phyloP scores from a whole-genome alignment of 2,113 vertebrate genomes.

The Pangasianodon hypophthalmus region DNA sequence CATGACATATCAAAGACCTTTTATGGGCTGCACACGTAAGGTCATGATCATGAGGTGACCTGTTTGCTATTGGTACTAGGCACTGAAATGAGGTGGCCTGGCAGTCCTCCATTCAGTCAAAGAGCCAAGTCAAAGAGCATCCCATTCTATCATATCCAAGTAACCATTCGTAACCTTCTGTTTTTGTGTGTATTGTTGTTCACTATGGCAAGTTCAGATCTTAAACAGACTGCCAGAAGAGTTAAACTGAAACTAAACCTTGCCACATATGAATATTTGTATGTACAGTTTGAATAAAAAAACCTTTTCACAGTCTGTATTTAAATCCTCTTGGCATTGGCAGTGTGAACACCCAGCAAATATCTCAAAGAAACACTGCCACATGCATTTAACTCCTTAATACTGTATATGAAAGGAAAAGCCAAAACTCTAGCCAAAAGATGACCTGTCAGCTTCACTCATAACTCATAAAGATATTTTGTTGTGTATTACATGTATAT shows the following conservation, averaged over 20 bases:
- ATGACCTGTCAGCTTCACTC: neutral
- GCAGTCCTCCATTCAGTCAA: neutral
- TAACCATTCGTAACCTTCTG: neutral
- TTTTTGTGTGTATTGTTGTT: neutral
- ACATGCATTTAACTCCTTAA: too few relatives aligned
- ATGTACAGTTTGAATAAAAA: neutral
- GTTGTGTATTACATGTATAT: neutral
- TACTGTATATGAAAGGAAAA: too few relatives aligned
- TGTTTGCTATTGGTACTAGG: neutral
- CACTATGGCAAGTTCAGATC: neutral
- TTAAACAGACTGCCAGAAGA: neutral
- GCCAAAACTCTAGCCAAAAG: too few relatives aligned
- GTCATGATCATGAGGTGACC: neutral
- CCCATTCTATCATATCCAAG: too few relatives aligned
- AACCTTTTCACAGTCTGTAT: neutral
- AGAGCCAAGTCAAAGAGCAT: neutral
- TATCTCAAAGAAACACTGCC: neutral
- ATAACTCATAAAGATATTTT: neutral
- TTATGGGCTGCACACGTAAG: neutral
- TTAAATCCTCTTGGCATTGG: neutral
- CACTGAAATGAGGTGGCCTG: neutral
- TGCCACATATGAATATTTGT: neutral
- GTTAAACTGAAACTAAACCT: neutral
- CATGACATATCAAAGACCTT: neutral
- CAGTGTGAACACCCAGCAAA: neutral